phyloP scores from a whole-genome alignment of 2,888 invertebrate species.

The Dysmachus trigonus region DNA sequence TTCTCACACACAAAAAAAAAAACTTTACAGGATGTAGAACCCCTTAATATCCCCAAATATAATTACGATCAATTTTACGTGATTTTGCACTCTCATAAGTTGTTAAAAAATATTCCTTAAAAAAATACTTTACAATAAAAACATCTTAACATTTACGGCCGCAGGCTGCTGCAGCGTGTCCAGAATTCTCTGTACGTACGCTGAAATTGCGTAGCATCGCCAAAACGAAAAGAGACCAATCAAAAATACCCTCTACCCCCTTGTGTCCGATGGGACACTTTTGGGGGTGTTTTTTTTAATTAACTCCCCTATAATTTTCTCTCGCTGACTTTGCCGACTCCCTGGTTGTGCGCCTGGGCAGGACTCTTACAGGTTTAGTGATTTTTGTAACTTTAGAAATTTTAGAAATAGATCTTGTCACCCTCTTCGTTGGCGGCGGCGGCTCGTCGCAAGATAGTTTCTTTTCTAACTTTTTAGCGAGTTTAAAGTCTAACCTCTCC shows the following conservation, averaged over 20 bases:
- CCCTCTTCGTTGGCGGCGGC: not conserved
- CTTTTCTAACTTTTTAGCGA: slow-evolving; percentile 43
- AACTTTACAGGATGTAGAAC: not conserved
- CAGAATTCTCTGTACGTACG: not conserved
- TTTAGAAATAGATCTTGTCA: not conserved
- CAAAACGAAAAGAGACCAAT: not conserved
- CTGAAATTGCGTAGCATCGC: not conserved
- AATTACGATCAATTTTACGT: not conserved
- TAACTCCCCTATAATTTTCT: not conserved
- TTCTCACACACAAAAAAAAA: not conserved
- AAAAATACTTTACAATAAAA: not conserved
- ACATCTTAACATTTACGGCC: not conserved
- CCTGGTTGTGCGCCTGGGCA: slow-evolving; percentile 15
- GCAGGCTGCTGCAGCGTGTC: not conserved
- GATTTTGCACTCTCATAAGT: not conserved
- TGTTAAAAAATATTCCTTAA: not conserved
- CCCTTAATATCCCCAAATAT: not conserved
- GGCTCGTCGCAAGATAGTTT: not conserved
- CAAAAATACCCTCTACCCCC: not conserved
- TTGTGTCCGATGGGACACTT: not conserved
- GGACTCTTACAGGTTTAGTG: not conserved
- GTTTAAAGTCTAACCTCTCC: slow-evolving; percentile 46
- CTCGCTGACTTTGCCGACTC: not conserved
- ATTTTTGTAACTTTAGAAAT: not conserved
- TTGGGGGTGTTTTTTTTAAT: not conserved